These are phyloP conservation scores for Imbricaverruca yamaguchii DNA, from an alignment of 2,888 invertebrate species.

Conservation along the genomic window DNA sequence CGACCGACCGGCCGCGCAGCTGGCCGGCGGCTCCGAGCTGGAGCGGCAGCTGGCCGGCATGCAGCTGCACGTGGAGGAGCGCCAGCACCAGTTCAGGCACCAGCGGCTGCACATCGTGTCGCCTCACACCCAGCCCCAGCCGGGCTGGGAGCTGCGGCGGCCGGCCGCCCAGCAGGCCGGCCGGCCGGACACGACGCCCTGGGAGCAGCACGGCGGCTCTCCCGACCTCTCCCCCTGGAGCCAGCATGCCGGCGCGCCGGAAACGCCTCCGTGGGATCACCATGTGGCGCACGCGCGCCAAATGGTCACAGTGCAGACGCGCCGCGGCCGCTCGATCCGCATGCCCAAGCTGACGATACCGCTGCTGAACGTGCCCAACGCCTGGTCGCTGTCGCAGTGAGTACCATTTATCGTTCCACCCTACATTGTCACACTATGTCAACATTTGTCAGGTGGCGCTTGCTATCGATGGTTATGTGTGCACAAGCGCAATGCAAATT, in stretches of 20 bases:
- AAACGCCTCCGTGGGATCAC: no score
- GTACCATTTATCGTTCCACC: background rate
- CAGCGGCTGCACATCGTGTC: background rate
- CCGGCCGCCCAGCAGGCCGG: conserved; percentile 23
- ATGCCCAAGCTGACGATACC: conserved; percentile 66
- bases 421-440: no score
- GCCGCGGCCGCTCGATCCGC: conserved; percentile 63
- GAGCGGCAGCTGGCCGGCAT: background rate
- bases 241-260: conserved; percentile 48
- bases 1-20: conserved; percentile 46
- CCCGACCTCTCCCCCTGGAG: conserved; percentile 74
- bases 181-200: conserved; percentile 25
- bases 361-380: conserved; percentile 38
- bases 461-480: no score
- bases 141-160: conserved; percentile 12
- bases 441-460: no score
- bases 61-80: conserved; percentile 2
- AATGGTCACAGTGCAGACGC: conserved; percentile 49
- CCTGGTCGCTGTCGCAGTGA: background rate
- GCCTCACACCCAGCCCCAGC: conserved; percentile 9
- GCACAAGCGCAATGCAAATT: no score
- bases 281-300: conserved; percentile 50
- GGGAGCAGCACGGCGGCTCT: conserved; percentile 50
- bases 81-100: background rate
- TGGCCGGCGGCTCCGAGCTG: background rate